These are phyloP conservation scores for Vidua chalybeata DNA, from an alignment of 2,113 vertebrate genomes.

Conservation along the genomic window DNA sequence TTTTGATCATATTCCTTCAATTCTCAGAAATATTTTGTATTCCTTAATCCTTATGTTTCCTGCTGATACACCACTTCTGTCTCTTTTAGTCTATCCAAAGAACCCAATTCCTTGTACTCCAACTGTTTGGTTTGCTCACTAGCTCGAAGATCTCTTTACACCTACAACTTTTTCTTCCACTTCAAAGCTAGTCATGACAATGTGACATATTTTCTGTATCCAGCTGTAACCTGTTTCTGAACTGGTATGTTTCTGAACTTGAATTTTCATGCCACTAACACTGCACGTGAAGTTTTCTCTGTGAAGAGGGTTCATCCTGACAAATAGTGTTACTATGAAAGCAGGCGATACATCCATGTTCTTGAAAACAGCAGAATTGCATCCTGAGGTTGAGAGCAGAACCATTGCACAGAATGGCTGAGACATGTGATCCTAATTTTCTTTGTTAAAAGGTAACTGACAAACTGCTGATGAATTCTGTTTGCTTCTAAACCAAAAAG, in stretches of 20 bases:
- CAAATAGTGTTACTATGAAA: neutral
- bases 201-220: neutral
- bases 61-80: neutral
- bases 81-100: neutral
- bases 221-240: neutral
- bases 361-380: neutral
- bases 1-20: slow-evolving; percentile 13
- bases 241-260: neutral
- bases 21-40: neutral
- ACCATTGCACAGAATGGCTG: neutral
- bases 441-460: neutral
- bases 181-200: neutral
- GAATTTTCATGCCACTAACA: neutral
- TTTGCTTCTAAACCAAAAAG: neutral
- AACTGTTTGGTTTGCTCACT: neutral
- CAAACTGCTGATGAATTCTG: neutral
- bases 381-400: neutral
- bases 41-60: neutral
- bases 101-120: neutral
- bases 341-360: neutral
- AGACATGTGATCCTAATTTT: neutral
- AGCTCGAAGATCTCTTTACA: slow-evolving; percentile 4
- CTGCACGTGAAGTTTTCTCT: neutral
- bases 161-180: neutral
- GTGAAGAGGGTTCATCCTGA: neutral